Base-by-base conservation (phyloP, 1,140 invertebrate genomes). In the Atta texana region DNA sequence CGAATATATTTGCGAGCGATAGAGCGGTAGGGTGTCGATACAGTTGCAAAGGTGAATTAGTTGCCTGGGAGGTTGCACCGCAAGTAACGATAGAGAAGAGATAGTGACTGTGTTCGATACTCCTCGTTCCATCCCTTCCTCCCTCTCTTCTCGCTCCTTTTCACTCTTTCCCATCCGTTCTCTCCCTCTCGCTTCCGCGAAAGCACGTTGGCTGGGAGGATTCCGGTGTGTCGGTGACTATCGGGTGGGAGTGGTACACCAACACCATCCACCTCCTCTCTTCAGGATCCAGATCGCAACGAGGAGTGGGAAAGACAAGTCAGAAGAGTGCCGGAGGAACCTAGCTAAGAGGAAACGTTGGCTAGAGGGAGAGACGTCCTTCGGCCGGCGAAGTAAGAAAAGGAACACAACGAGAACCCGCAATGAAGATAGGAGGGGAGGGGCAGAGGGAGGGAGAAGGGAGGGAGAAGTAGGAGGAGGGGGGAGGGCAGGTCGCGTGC, bases 401-500 rank as follows among this genome's bases (percentile, higher is more conserved):
- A 90, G 71, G 61, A 90, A 74, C 80, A 51, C 69, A 61, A 88
- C 49, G 51, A 85, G 53, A 18, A 18, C 12, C 14, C 59, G 68
- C 49, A 5, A 39, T 61, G 81, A 21, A 8, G n/a, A 21, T 63
- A 51, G 87, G 7, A 24, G 24, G 10, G 49, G 39, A 3, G 31
- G 3, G 31, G 31, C 63, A 49, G 24, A 3, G 1, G 28, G 1
- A 28, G n/a, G 74, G 53, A 21, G 76, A 14, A 63, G 57, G 28
- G 34, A 6, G 44, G 39, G 55, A n/a, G 53, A 64, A 18, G 55
- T 7, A 34, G 31, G 2, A 55, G 31, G 31, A 77, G 34, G 39
- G 91, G 93, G 93, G 94, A 92, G 91, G 93, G 91, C 92, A 94
- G 92, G 94, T 95, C 94, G 94, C 94, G 94, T 95, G 94, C 94